phyloP scores from a whole-genome alignment of 2,888 invertebrate species.

The Tipula vernalis region DNA sequence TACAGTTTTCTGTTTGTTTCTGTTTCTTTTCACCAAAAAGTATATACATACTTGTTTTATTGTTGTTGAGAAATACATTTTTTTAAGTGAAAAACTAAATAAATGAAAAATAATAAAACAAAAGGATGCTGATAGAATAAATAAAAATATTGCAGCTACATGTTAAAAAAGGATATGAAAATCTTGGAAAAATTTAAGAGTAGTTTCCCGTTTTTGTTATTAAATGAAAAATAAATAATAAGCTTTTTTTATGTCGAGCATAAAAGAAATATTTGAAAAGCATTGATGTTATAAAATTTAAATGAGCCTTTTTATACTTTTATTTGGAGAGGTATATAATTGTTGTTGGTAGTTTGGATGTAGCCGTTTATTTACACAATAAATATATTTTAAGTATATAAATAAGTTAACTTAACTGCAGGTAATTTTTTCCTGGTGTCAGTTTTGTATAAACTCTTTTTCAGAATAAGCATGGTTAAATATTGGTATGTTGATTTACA shows the following conservation, averaged over 20 bases:
- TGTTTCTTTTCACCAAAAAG: not conserved
- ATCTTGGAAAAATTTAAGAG: not conserved
- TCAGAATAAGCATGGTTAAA: not conserved
- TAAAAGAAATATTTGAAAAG: not conserved
- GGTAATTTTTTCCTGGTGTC: not conserved
- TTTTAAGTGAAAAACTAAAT: not conserved
- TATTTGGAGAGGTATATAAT: not conserved
- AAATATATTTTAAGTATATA: not conserved
- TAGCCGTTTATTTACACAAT: not conserved
- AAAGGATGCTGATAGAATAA: not conserved
- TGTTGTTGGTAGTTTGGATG: not conserved
- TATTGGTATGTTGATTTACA: not conserved
- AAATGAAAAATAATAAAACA: not conserved
- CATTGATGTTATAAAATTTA: not conserved
- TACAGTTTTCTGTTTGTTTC: not conserved
- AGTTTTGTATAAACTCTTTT: not conserved
- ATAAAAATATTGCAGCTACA: not conserved
- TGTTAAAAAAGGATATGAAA: not conserved
- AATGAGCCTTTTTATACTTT: not conserved
- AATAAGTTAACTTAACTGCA: not conserved
- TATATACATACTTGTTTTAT: not conserved
- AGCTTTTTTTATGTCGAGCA: not conserved
- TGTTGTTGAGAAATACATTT: not conserved
- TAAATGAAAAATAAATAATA: not conserved
- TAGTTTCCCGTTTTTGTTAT: not conserved